Conservation (phyloP, 2,888 invertebrate species). For the Sinhomidia bicolor region DNA sequence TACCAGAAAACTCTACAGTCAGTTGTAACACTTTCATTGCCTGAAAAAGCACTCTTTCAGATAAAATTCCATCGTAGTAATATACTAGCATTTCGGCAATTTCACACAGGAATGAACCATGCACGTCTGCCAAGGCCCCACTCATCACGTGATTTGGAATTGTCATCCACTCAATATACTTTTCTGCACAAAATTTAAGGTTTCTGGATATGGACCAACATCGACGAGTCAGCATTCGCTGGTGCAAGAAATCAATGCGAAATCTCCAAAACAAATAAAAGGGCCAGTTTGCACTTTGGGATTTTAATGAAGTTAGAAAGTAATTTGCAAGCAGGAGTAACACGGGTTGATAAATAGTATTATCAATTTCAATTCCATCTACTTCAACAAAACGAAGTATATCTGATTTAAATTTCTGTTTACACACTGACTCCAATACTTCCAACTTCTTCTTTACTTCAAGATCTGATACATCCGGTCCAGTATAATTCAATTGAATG, state of each 20-base stretch:
- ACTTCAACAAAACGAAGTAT: not conserved
- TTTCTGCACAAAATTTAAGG: conserved; percentile 83
- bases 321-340: conserved; percentile 55
- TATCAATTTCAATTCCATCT: conserved; percentile 68
- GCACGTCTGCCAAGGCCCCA: conserved; percentile 66
- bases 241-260: conserved; percentile 88
- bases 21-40: conserved; percentile 87
- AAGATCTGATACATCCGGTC: not conserved
- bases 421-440: not conserved
- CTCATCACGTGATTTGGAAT: not conserved
- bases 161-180: conserved; percentile 16
- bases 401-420: not conserved
- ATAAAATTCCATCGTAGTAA: conserved; percentile 88
- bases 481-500: conserved; percentile 63
- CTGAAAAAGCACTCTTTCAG: conserved; percentile 86
- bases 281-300: conserved; percentile 81
- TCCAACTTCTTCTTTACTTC: not conserved
- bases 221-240: conserved; percentile 86
- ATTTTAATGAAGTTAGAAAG: conserved; percentile 28
- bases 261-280: conserved; percentile 86
- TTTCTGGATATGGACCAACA: conserved; percentile 83
- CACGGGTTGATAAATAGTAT: conserved; percentile 34
- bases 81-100: conserved; percentile 87
- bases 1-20: conserved; percentile 87
- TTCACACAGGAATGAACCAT: conserved; percentile 84